Base-by-base conservation (phyloP, 2,113 vertebrate species). In the Vanacampus margaritifer region DNA sequence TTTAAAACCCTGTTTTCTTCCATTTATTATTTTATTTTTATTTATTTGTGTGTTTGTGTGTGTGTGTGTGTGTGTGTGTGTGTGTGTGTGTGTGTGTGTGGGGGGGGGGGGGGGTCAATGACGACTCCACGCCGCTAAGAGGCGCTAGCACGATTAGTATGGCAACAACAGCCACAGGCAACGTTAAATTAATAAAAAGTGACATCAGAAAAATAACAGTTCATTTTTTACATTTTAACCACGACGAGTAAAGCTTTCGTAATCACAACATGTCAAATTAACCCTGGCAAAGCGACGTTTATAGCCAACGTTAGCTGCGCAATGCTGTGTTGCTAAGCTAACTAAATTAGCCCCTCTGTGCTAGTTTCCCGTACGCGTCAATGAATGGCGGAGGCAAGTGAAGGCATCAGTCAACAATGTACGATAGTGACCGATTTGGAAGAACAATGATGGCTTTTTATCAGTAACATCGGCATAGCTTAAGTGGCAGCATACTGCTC, bases 301-400 rank as follows among this genome's bases (percentile, higher is more conserved):
- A 32, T 11, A 1, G 69, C 16, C 70, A 67, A 72, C 41, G 75
- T 77, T 84, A 85, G 81, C 81, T 88, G 79, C 88, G 86, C 79
- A 85, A 82, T 65, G 69, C 51, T 28, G 28, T 60, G 59, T 64
- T 13, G 59, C 13, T 73, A 67, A 76, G 80, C 82, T 13, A 63
- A n/a, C 50, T 8, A 19, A 67, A 67, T 73, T 85, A 84, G 75
- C 80, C 23, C 32, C 10, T 17, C 7, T 0, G 3, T 64, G 84
- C 78, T 83, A 82, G 72, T 61, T 79, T 62, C 39, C 50, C 8
- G 6, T 71, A 65, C 7, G 68, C 80, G 54, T 53, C 73, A 79
- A 81, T 88, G 87, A 87, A 89, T 87, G 86, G 63, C 61, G 68
- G 56, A 43, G 58, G 23, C n/a, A 39, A 73, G 43, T 35, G 69